phyloP scores from a whole-genome alignment of 2,113 vertebrate genomes.

The Dipodomys merriami region DNA sequence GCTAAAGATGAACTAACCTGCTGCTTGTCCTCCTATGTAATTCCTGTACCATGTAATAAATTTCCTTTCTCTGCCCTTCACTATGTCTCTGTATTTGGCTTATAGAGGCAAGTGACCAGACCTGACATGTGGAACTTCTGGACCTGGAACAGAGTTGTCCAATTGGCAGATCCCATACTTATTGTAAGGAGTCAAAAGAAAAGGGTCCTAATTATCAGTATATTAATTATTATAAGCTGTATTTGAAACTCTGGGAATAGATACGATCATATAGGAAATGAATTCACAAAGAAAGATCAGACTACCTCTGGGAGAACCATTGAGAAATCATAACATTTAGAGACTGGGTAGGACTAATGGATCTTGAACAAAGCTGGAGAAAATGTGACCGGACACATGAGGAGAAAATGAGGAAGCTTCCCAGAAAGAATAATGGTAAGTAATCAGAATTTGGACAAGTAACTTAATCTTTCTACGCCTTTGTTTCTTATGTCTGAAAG shows the following conservation, averaged over 20 bases:
- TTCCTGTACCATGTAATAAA: no score
- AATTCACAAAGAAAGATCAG: background rate
- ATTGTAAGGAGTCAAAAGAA: background rate
- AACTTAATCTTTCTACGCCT: background rate
- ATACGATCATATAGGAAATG: background rate
- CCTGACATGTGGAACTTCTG: no score
- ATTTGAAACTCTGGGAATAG: constrained; percentile 18
- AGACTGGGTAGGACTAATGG: background rate
- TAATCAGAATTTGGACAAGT: constrained; percentile 3
- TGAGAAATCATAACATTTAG: background rate
- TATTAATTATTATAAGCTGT: background rate
- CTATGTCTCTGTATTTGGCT: no score
- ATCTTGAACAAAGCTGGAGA: background rate
- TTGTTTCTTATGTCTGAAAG: background rate
- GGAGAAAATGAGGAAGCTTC: background rate
- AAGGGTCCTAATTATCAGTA: background rate
- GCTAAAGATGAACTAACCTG: no score
- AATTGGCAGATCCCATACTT: background rate
- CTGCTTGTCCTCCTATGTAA: no score
- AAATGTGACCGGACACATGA: background rate
- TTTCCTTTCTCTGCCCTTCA: no score
- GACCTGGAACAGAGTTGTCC: background rate
- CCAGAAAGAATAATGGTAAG: background rate
- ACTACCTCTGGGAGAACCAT: background rate
- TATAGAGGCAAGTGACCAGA: no score